Conservation (phyloP, 2,797 vertebrate species). For the Borostomias antarcticus region DNA sequence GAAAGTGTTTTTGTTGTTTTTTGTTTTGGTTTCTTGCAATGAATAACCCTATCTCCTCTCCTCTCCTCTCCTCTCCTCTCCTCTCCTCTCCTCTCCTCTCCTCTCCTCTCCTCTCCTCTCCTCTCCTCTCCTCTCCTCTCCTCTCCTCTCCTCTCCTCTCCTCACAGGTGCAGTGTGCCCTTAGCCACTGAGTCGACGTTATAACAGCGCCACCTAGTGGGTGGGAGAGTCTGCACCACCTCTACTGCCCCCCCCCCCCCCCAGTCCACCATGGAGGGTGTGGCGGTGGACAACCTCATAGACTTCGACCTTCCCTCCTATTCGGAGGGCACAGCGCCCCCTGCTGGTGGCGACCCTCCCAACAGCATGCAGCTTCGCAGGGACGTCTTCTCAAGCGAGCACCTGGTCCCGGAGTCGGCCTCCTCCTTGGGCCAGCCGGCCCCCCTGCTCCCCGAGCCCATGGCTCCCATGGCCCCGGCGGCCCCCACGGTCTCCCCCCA, state of each 20-base stretch:
- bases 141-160: neutral
- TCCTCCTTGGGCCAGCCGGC: constrained; percentile 48
- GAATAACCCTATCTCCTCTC: neutral
- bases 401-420: constrained; percentile 42
- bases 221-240: neutral
- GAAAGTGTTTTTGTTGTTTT: neutral
- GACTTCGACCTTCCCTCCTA: constrained; percentile 77
- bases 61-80: constrained; percentile 39
- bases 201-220: constrained; percentile 1
- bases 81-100: neutral
- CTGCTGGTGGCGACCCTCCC: constrained; percentile 23
- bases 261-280: constrained; percentile 79
- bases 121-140: neutral
- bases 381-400: constrained; percentile 58
- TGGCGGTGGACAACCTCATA: constrained; percentile 85
- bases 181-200: neutral
- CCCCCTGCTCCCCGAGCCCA: constrained; percentile 63
- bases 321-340: constrained; percentile 36
- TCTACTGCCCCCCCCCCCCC: constrained; percentile 9
- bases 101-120: neutral
- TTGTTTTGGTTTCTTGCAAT: too few relatives aligned
- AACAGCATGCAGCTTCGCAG: constrained; percentile 15
- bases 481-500: constrained; percentile 12
- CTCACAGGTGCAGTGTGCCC: neutral
- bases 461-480: constrained; percentile 40